phyloP scores from a whole-genome alignment of 1,140 invertebrate species.

The Ylistrum balloti region DNA sequence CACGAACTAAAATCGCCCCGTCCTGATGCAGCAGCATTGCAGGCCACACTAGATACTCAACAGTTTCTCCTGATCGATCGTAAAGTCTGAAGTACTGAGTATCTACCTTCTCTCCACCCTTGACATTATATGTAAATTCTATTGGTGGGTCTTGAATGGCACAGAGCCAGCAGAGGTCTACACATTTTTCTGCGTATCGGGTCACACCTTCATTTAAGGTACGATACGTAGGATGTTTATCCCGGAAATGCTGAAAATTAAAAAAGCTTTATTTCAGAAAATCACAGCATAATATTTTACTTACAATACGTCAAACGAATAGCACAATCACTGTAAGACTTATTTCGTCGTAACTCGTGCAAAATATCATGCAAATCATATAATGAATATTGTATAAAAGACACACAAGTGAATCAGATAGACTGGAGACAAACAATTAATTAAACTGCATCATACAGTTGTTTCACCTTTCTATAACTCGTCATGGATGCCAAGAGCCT shows the following conservation, averaged over 20 bases:
- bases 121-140: background rate
- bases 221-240: background rate
- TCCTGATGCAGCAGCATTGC: slow-evolving; percentile 47
- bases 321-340: too few species aligned
- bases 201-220: background rate
- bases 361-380: too few species aligned
- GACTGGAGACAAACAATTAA: too few species aligned
- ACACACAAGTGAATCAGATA: too few species aligned
- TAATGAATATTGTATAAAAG: too few species aligned
- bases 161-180: slow-evolving; percentile 53
- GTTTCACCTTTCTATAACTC: too few species aligned
- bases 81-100: slow-evolving; percentile 13
- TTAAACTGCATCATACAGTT: too few species aligned
- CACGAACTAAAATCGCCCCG: slow-evolving; percentile 48
- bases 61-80: slow-evolving; percentile 43
- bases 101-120: slow-evolving; percentile 41
- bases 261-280: too few species aligned
- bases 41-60: slow-evolving; percentile 54
- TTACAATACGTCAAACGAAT: too few species aligned
- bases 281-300: too few species aligned
- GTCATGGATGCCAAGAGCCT: too few species aligned
- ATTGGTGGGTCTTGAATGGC: slow-evolving; percentile 52
- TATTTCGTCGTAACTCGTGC: too few species aligned
- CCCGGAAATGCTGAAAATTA: slow-evolving; percentile 7
- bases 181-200: slow-evolving; percentile 32